Conservation (phyloP, 2,113 vertebrate species). For the Phalacrocorax carbo region DNA sequence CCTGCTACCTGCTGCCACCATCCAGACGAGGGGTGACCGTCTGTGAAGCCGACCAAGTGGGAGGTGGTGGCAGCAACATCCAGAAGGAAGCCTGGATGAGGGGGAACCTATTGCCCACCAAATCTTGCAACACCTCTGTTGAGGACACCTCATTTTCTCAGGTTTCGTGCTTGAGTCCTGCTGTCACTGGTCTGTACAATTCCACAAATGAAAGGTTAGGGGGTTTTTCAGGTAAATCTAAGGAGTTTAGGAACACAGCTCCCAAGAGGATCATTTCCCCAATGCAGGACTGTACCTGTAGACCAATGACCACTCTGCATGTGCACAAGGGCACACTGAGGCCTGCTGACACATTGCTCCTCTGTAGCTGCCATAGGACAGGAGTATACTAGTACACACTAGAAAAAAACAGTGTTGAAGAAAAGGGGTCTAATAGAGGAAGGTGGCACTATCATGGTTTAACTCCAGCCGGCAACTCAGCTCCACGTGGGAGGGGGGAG, state of each 20-base stretch:
- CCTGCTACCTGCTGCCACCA: background rate
- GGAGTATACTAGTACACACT: background rate
- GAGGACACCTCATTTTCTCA: background rate
- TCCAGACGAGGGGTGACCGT: accelerated
- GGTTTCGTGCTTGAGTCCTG: background rate
- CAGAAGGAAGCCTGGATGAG: background rate
- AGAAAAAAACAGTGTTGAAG: background rate
- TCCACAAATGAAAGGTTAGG: background rate
- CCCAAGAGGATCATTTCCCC: background rate
- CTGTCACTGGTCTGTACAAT: background rate
- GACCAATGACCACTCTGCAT: background rate
- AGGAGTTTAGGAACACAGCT: background rate
- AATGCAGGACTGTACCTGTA: background rate
- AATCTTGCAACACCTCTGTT: background rate
- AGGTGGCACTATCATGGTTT: background rate
- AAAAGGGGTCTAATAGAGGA: background rate
- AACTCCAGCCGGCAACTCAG: too few species aligned
- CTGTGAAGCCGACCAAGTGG: background rate
- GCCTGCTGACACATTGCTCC: background rate
- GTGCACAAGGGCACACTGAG: accelerated
- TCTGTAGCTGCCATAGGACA: background rate
- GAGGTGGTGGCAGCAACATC: background rate
- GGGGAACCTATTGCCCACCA: background rate
- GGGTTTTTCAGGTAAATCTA: background rate
- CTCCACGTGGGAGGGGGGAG: too few species aligned